phyloP scores from a whole-genome alignment of 1,140 invertebrate genomes.

The Steinernema feltiae region DNA sequence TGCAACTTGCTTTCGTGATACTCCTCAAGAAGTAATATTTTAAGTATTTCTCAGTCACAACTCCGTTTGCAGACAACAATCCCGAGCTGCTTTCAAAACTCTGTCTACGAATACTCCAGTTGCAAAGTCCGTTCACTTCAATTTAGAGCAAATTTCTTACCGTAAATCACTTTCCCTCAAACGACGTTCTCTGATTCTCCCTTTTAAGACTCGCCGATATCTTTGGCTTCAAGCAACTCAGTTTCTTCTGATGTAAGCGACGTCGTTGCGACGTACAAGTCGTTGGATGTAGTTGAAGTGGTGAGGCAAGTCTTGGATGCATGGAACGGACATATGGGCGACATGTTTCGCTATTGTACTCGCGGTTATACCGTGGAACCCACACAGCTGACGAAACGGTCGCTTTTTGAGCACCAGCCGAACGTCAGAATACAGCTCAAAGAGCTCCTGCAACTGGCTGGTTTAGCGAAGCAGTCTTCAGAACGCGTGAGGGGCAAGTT shows the following conservation, averaged over 20 bases:
- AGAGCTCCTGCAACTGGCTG: background rate
- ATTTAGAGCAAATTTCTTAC: background rate
- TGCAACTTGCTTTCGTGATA: background rate
- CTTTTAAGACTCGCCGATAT: background rate
- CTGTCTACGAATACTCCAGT: background rate
- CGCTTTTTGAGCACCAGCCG: background rate
- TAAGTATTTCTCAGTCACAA: background rate
- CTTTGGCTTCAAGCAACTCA: background rate
- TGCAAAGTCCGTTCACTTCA: background rate
- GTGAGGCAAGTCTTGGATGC: background rate
- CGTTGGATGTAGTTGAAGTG: background rate
- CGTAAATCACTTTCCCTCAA: background rate
- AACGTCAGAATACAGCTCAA: background rate
- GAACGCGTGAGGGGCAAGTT: background rate
- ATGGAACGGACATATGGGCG: background rate
- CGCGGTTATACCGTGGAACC: background rate
- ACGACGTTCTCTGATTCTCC: background rate
- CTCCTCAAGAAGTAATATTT: background rate
- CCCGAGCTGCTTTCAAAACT: background rate
- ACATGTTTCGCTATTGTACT: background rate
- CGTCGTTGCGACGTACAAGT: background rate
- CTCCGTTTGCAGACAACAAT: background rate
- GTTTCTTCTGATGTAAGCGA: too few species aligned
- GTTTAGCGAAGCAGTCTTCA: background rate
- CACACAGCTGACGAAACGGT: background rate